A percentile compares a stretch with the other conserved stretches of the same genome.
Conservation (phyloP, 2,797 vertebrate genomes). For the Xenopus petersii region DNA sequence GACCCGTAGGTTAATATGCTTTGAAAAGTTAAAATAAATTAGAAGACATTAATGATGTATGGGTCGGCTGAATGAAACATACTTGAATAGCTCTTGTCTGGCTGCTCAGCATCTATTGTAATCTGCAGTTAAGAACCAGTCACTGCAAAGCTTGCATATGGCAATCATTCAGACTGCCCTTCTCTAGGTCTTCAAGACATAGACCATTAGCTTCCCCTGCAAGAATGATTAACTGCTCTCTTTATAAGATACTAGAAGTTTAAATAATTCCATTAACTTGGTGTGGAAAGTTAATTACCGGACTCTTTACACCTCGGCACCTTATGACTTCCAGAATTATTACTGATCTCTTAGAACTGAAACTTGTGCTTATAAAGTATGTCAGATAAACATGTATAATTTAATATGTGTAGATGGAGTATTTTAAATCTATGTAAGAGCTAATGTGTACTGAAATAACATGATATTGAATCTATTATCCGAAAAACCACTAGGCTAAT, state of each 20-base stretch:
- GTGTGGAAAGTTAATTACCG: no score
- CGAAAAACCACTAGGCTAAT: no score
- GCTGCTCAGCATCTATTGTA: neutral
- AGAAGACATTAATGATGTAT: slow-evolving; percentile 35
- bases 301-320: no score
- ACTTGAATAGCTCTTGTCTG: slow-evolving; percentile 24
- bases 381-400: no score
- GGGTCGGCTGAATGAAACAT: slow-evolving; percentile 26
- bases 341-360: no score
- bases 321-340: no score
- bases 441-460: no score
- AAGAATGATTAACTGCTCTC: slow-evolving; percentile 1
- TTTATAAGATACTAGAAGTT: neutral
- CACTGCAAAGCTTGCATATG: neutral
- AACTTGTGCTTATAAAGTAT: no score
- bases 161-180: slow-evolving; percentile 16
- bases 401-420: no score
- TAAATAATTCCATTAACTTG: no score
- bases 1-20: slow-evolving; percentile 34
- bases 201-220: slow-evolving; percentile 30
- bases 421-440: no score
- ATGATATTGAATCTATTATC: no score
- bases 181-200: slow-evolving; percentile 16
- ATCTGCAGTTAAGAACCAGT: slow-evolving; percentile 16
- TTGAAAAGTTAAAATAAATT: slow-evolving; percentile 33